A percentile compares a stretch with the other conserved stretches of the same genome.
Conservation (phyloP, 2,888 invertebrate genomes). For the Zhuqinia jingwanae region DNA sequence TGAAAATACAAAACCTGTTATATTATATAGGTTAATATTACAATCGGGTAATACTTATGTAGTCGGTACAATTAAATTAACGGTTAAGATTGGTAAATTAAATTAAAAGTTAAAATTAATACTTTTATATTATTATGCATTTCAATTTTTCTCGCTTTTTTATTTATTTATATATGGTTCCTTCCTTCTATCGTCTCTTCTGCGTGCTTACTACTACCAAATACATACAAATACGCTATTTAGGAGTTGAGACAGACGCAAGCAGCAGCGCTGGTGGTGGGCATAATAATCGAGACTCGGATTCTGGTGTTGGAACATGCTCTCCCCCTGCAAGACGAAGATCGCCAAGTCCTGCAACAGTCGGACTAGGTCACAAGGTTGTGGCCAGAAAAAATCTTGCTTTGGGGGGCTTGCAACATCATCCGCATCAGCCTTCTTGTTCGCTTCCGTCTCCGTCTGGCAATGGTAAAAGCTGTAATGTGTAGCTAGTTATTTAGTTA, state of each 20-base stretch:
- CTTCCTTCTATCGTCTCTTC: conserved; percentile 32
- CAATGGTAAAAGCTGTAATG: conserved; percentile 73
- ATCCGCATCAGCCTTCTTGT: conserved; percentile 76
- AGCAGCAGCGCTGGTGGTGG: conserved; percentile 72
- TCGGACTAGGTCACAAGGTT: neutral
- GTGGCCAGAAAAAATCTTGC: conserved; percentile 38
- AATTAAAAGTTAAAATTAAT: neutral
- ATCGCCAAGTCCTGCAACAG: conserved; percentile 74
- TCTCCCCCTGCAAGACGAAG: conserved; percentile 75
- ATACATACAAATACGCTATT: conserved; percentile 23
- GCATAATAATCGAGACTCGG: conserved; percentile 75
- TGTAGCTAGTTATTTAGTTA: conserved; percentile 6
- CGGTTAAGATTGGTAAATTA: conserved; percentile 18
- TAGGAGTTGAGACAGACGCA: conserved; percentile 76
- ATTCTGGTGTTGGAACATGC: conserved; percentile 78
- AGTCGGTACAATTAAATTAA: conserved; percentile 47
- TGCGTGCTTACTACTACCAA: conserved; percentile 43
- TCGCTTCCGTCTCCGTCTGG: conserved; percentile 79
- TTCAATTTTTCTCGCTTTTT: conserved; percentile 37
- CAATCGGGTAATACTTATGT: neutral
- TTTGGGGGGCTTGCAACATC: conserved; percentile 48
- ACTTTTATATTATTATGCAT: conserved; percentile 25
- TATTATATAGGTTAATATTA: neutral
- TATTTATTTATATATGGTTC: too few relatives aligned
- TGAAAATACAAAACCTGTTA: neutral